These are phyloP conservation scores for Myoxocephalus aenaeus DNA, from an alignment of 2,797 vertebrate genomes.

Conservation along the genomic window DNA sequence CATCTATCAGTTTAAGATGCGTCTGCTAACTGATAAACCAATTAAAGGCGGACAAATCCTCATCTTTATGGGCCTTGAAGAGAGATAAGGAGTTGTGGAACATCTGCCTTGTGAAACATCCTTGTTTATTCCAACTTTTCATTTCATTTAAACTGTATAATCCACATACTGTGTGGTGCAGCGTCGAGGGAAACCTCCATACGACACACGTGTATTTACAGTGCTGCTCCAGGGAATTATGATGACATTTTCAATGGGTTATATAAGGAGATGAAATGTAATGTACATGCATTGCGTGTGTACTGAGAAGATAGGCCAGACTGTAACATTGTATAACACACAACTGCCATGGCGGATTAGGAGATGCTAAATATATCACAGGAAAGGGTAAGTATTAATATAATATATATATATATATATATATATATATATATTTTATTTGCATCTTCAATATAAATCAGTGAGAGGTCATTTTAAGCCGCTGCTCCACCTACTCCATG, in stretches of 20 bases:
- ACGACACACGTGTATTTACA: not conserved
- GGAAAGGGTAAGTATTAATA: not conserved
- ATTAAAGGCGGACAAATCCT: conserved; percentile 45
- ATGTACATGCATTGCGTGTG: not conserved
- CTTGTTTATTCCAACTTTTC: conserved; percentile 30
- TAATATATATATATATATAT: no score
- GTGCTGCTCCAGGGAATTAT: not conserved
- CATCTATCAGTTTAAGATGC: conserved; percentile 52
- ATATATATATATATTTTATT: not conserved
- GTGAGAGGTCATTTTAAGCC: not conserved
- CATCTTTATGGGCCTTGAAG: conserved; percentile 22
- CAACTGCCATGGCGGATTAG: not conserved
- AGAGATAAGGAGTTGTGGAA: not conserved
- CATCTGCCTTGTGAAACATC: conserved; percentile 22
- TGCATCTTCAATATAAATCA: not conserved
- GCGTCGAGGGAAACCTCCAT: conserved; percentile 1
- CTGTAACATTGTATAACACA: not conserved
- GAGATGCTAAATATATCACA: not conserved
- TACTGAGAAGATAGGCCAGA: not conserved
- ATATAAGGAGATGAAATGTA: not conserved
- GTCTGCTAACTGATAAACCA: conserved; percentile 52
- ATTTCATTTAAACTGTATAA: conserved; percentile 14
- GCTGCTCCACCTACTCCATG: not conserved
- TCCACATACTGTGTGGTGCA: not conserved
- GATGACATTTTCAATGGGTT: not conserved